A percentile compares a stretch with the other conserved stretches of the same genome.
Evolutionary conservation across 2,113 vertebrate species (phyloP).

Genomic region (Myiozetetes cayanensis): DNA sequence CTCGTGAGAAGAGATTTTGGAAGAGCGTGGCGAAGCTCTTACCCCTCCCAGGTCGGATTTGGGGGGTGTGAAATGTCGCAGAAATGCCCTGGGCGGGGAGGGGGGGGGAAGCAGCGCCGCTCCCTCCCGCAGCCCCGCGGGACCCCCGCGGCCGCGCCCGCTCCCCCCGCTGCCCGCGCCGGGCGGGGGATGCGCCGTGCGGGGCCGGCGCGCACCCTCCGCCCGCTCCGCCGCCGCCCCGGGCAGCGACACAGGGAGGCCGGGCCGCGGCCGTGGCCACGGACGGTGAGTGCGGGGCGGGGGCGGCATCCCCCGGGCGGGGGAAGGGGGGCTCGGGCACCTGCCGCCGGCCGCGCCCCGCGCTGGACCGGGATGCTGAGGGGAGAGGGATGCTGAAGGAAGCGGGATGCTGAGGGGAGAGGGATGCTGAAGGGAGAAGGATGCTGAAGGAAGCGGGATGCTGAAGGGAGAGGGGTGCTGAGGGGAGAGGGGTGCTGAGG

Average conservation of each 20-base stretch:
- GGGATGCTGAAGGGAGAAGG: neutral
- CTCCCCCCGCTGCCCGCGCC: neutral
- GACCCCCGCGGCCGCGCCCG: neutral
- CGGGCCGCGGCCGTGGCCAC: neutral
- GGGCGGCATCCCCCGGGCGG: neutral
- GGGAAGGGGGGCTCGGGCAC: neutral
- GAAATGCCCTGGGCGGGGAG: too few species aligned
- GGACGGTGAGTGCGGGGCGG: neutral
- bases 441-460: accelerated
- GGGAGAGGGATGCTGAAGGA: neutral
- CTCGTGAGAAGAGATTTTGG: accelerated
- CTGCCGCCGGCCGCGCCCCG: neutral
- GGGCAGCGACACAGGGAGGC: neutral
- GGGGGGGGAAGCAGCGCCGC: neutral
- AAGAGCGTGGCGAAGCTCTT: accelerated
- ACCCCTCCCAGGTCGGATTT: accelerated
- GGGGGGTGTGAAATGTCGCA: neutral
- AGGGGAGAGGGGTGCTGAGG: neutral
- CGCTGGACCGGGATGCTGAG: too few species aligned
- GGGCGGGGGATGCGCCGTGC: neutral
- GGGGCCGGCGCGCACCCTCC: neutral
- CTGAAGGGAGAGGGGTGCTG: neutral
- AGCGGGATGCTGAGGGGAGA: accelerated
- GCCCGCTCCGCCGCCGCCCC: neutral
- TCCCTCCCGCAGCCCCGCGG: neutral